Base-by-base conservation (phyloP, 2,113 vertebrate species). In the Rhynchomys soricoides region DNA sequence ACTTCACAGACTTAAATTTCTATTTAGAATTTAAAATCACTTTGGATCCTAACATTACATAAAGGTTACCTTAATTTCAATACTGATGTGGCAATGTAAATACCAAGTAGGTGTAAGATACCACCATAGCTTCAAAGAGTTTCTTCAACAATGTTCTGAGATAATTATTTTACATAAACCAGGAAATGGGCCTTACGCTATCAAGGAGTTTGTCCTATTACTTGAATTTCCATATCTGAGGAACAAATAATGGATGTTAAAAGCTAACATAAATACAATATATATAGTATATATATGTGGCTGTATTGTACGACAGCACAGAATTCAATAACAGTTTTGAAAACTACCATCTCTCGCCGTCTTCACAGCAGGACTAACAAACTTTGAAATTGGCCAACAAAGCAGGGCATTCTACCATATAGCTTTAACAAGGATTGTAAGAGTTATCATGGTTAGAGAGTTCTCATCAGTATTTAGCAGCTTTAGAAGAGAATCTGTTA, bases 401-500 rank as follows among this genome's bases (percentile, higher is more conserved):
- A 97, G 98, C 95, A 78, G 91, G 94, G 88, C 66, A 97, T 57
- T 85, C 96, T 74, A 98, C 55, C 90, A 96, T 75, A 94, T 8
- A 96, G 73, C 89, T 98, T 95, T 95, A 96, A 96, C 75, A 95
- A 97, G 97, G 97, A 95, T 89, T 83, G 57, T 59, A 96, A 85
- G 82, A 97, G 89, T 95, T 98, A 98, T 98, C 92, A 95, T 92
- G 95, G 94, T 98, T 98, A 98, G 98, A 86, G 13, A 91, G 95
- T 98, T 94, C 96, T 68, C 71, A 97, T 97, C 88, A 98, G 98
- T 98, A 98, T 95, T 98, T 97, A 97, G 98, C 89, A 97, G 97
- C 97, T 98, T 98, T 98, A 98, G 98, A 93, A 95, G 97, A 97
- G 77, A 98, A 95, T 97, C 98, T 98, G 98, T 98, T 98, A 98